Evolutionary conservation across 1,140 invertebrate genomes (phyloP).

Genomic region (Artemia franciscana): DNA sequence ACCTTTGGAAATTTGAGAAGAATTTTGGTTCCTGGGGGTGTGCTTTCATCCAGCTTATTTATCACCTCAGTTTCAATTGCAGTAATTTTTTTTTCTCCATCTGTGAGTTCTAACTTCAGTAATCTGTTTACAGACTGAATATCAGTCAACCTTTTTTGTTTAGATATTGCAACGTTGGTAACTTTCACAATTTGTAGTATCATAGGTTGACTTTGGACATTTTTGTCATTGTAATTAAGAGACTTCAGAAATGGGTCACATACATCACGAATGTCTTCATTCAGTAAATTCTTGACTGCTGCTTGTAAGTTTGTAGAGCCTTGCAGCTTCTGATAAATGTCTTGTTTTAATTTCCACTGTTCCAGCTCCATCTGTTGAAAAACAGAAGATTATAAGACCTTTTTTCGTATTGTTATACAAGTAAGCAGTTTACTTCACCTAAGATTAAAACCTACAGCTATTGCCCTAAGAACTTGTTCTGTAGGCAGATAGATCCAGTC

Average conservation of each 20-base stretch:
- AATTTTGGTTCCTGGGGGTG: neutral
- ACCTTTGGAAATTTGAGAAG: neutral
- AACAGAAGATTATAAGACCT: too few species aligned
- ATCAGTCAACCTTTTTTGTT: neutral
- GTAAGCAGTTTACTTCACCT: too few species aligned
- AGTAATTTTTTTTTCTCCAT: neutral
- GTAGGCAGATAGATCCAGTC: too few species aligned
- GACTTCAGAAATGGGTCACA: neutral
- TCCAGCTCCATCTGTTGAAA: too few species aligned
- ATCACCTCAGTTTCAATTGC: neutral
- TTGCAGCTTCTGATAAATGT: too few species aligned
- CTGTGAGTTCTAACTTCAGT: neutral
- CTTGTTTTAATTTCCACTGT: too few species aligned
- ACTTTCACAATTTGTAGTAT: neutral
- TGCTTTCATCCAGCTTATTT: neutral
- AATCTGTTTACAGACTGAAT: neutral
- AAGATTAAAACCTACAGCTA: too few species aligned
- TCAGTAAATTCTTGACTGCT: neutral
- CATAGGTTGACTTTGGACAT: neutral
- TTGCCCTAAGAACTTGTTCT: too few species aligned
- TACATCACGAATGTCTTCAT: neutral
- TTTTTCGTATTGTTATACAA: too few species aligned
- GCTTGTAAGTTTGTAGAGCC: too few species aligned
- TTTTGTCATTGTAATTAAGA: neutral
- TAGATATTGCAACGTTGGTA: neutral